Evolutionary conservation across 2,888 invertebrate genomes (phyloP), one percentile per base, ranked within the genome.

Genomic region (Pollenia labialis): DNA sequence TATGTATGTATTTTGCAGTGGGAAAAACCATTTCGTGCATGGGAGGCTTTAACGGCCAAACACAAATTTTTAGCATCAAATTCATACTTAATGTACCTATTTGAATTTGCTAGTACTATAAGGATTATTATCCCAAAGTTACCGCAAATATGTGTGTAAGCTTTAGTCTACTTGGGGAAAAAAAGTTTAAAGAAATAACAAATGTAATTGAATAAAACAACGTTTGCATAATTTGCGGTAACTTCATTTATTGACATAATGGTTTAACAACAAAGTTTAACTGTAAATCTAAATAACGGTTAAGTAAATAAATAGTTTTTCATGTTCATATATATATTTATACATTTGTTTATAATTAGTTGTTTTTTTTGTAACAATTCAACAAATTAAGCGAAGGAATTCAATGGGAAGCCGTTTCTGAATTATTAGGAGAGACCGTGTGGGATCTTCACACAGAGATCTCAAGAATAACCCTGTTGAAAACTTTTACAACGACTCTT

Each of bases 141-240:
- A 91, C 90, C 91, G 92, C 90, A 91, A 91, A 90, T 82, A 76
- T 77, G 89, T 89, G 44, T 52, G 8, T 69, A 50, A 40, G 32
- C 10, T 8, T 10, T 44, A 42, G 14, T 50, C 42, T 50, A 44
- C n/a, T 68, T 50, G 16, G 52, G 11, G n/a, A 11, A 32, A 32
- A 69, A 40, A 68, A 50, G 32, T 14, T 48, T 52, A 23, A 44
- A 62, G 58, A 46, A 18, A 62, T 23, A 32, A 23, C n/a, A n/a
- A n/a, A n/a, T n/a, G n/a, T 11, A 66, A 74, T 58, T 77, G 68
- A 88, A 91, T 92, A 91, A 91, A 91, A 91, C 91, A 91, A 91
- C 90, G 87, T 40, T 88, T 87, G 87, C 83, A 83, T 87, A 72
- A 91, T 91, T 91, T 92, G 91, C 90, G 91, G 92, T 92, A 92